Percentiles rank a stretch among this genome's conserved stretches.
Evolutionary conservation across 2,113 vertebrate species (phyloP).

Genomic region (Nycticryphes semicollaris): DNA sequence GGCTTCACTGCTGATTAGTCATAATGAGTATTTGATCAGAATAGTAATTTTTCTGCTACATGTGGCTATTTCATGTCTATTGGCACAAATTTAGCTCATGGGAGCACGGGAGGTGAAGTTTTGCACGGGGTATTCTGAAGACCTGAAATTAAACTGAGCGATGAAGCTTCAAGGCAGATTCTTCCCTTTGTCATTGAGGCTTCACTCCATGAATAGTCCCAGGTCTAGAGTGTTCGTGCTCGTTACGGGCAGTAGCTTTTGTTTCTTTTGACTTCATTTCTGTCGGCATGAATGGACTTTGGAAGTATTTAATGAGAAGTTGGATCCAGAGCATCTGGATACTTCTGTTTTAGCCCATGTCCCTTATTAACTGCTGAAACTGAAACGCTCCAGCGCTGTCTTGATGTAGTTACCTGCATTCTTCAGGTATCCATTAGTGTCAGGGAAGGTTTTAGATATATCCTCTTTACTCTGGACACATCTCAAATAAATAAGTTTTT

Average conservation of each 20-base stretch:
- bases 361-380: background rate
- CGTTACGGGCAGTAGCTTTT: background rate
- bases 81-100: background rate
- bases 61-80: background rate
- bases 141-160: background rate
- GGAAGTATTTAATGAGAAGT: background rate
- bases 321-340: background rate
- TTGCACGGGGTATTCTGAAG: background rate
- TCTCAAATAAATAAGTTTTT: background rate
- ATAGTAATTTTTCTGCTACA: background rate
- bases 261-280: background rate
- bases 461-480: background rate
- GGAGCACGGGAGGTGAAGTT: background rate
- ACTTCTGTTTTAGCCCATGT: background rate
- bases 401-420: background rate
- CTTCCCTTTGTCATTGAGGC: background rate
- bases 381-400: background rate
- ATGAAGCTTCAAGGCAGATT: background rate
- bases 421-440: background rate
- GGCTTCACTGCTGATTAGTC: background rate
- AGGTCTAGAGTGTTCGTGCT: background rate
- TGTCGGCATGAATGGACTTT: background rate
- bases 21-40: background rate
- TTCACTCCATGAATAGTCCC: fast-evolving
- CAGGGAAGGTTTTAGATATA: background rate